phyloP scores from a whole-genome alignment of 2,888 invertebrate genomes.

The Aleiodes leptofemur region DNA sequence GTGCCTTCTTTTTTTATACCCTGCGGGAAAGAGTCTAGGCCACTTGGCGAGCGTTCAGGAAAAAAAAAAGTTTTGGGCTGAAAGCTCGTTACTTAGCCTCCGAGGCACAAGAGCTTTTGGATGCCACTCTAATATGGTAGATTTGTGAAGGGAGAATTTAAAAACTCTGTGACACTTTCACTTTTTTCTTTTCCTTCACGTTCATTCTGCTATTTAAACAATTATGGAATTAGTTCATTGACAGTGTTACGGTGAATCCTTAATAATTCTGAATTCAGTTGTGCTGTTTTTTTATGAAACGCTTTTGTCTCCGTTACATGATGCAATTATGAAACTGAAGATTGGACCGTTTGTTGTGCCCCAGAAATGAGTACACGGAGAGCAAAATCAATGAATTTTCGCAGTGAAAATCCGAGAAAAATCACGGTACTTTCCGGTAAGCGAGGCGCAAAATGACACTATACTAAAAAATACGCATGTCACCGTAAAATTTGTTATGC shows the following conservation, averaged over 20 bases:
- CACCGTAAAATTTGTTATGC: too few relatives aligned
- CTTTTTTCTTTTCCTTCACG: background rate
- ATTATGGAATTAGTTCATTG: slow-evolving; percentile 25
- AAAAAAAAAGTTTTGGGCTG: slow-evolving; percentile 64
- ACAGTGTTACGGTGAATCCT: slow-evolving; percentile 6
- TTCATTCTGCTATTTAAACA: slow-evolving; percentile 8
- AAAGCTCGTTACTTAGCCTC: slow-evolving; percentile 69
- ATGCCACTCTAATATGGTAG: slow-evolving; percentile 49
- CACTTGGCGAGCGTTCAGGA: slow-evolving; percentile 68
- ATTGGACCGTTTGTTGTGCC: too few relatives aligned
- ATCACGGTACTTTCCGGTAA: too few relatives aligned
- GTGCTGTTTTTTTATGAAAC: background rate
- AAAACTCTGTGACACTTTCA: slow-evolving; percentile 22
- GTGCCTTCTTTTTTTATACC: slow-evolving; percentile 17
- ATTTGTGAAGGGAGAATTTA: slow-evolving; percentile 59
- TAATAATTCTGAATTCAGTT: slow-evolving; percentile 4
- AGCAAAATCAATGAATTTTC: too few relatives aligned
- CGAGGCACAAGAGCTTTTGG: slow-evolving; percentile 64
- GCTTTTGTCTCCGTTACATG: background rate
- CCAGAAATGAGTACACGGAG: too few relatives aligned
- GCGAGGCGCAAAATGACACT: too few relatives aligned
- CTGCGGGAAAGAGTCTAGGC: slow-evolving; percentile 42
- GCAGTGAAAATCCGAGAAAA: too few relatives aligned
- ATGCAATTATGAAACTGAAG: too few relatives aligned
- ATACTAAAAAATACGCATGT: too few relatives aligned